Base-by-base conservation (phyloP, 1,140 invertebrate genomes). In the Nomia melanderi region DNA sequence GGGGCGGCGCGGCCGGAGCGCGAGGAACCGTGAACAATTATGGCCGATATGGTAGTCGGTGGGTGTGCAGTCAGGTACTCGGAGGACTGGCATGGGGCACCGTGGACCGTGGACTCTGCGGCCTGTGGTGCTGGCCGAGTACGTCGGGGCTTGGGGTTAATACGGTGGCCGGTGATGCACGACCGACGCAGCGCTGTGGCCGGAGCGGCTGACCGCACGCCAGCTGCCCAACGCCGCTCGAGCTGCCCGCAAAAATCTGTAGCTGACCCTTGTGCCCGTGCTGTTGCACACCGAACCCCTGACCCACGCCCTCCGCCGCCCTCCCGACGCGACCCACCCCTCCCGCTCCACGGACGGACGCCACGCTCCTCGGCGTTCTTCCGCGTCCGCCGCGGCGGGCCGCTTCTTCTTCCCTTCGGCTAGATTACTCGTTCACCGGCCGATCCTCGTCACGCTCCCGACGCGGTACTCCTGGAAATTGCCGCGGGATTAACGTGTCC, bases 131-230 rank as follows among this genome's bases (percentile, higher is more conserved):
- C 78, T 71, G 69, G 81, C 77, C 79, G 81, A 79, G 66, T 85
- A 85, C 82, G 85, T 88, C 64, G 79, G 62, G 78, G 86, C 84
- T 88, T 88, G 87, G 90, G 90, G 90, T 90, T 91, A 90, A 91
- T 91, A 91, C 88, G 78, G 87, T 88, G 86, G 88, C 89, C 87
- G 87, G 88, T 91, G 89, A 91, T 90, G 88, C 90, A 91, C 90
- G 90, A 90, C 86, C 88, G 84, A 90, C 89, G 90, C 87, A 86
- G 60, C 79, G 82, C 85, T 89, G 90, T 83, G 90, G 90, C 81
- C 83, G 84, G 64, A 77, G 88, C 84, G 89, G 88, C 87, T 90
- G 86, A 91, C 90, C 90, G 83, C 90, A 91, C 90, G 88, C 90
- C 90, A 91, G 88, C 88, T 91, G 90, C 88, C 85, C 85, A 77